Evolutionary conservation across 30 jellyfish, hydroid and myxozoan species (phyloP), one percentile per base, ranked within the genome.

Genomic region (Hydra vulgaris): DNA sequence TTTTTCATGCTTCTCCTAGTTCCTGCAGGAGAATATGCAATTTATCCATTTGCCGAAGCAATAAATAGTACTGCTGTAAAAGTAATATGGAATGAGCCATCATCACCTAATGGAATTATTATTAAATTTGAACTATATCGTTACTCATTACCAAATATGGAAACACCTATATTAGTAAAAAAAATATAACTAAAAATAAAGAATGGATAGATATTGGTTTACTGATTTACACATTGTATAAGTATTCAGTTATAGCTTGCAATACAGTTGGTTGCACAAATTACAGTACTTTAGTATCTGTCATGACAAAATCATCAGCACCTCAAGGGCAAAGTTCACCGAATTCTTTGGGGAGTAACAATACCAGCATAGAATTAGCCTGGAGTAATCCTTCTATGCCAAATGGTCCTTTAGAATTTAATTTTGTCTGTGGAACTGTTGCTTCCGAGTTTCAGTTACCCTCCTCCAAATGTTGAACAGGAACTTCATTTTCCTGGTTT

Each of bases 211-310:
- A 74, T 19, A 85, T 83, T 20, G 83, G 83, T 1, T 88, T 92
- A 23, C n/a, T 52, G 70, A 95, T 96, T 15, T 92, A 86, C 82
- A 73, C 98, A 52, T 66, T 66, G 16, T 92, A 92, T 81, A 86
- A 83, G 85, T 25, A 86, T 18, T 82, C 98, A 0, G 89, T 92
- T n/a, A 81, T 66, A 54, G 98, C 98, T 8, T 92, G 98, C 84
- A 92, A 92, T 79, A 1, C 78, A 7, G 77, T 77, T 18, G 98
- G 96, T 0, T 92, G 98, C 66, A 87, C 98, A 27, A 83, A 89
- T 21, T 81, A 61, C 78, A 92, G 98, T 75, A 66, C 90, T 55
- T 78, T 89, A 69, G 78, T 84, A 25, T 61, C 87, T 15, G 83
- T 84, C 20, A 77, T 25, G 21, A 87, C 98, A 27, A 80, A 81